Percentiles rank a stretch among this genome's conserved stretches.
Evolutionary conservation across 2,797 vertebrate genomes (phyloP).

Genomic region (Myoxocephalus aenaeus): DNA sequence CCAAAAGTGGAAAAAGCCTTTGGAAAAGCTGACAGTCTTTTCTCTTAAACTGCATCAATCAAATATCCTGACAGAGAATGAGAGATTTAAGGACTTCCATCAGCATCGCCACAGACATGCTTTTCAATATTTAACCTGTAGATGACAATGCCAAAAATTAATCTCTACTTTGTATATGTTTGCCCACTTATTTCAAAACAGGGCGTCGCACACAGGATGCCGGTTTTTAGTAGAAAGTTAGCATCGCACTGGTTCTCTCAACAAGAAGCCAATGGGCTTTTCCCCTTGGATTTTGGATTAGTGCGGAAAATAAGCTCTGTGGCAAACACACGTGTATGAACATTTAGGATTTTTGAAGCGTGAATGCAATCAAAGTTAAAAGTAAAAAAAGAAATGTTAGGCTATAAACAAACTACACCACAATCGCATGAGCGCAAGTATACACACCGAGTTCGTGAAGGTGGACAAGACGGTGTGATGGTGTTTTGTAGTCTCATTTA

Average conservation of each 20-base stretch:
- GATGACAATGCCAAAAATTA: slow-evolving; percentile 47
- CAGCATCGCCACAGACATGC: slow-evolving; percentile 25
- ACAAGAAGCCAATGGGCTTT: neutral
- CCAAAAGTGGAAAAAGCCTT: slow-evolving; percentile 67
- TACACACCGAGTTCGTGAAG: neutral
- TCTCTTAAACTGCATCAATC: slow-evolving; percentile 69
- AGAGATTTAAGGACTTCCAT: slow-evolving; percentile 61
- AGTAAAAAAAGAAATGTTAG: neutral
- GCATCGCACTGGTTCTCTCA: neutral
- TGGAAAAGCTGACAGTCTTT: slow-evolving; percentile 64
- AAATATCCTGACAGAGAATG: slow-evolving; percentile 60
- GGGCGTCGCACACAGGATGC: slow-evolving; percentile 37
- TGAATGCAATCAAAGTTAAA: neutral
- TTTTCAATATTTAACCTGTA: slow-evolving; percentile 56
- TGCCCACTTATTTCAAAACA: slow-evolving; percentile 30
- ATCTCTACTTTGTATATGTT: slow-evolving; percentile 34
- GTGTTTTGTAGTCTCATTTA: neutral
- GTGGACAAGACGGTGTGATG: neutral
- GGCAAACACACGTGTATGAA: neutral
- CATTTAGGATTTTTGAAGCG: neutral
- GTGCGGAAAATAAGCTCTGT: neutral
- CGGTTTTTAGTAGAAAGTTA: neutral
- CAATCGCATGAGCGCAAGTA: no score
- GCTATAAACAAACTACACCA: neutral
- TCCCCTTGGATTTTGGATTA: neutral